A percentile compares a stretch with the other conserved stretches of the same genome.
These are phyloP conservation scores for Eueremaeus valkanovi DNA, from an alignment of 2,888 invertebrate genomes.

Conservation along the genomic window DNA sequence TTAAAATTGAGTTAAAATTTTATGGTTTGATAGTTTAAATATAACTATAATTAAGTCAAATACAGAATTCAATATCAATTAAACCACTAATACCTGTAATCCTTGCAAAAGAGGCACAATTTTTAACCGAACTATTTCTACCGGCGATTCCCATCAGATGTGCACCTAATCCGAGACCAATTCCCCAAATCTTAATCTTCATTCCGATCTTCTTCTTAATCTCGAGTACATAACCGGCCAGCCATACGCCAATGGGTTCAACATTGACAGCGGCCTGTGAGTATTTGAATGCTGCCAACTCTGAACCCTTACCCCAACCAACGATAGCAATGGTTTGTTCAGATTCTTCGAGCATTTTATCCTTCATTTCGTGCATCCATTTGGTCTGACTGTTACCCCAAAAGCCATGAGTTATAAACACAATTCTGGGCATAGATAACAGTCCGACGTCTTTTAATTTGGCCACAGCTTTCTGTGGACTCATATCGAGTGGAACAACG, in stretches of 20 bases:
- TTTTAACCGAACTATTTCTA: constrained; percentile 25
- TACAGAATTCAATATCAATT: not conserved
- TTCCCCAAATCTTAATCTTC: constrained; percentile 39
- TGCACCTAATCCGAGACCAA: constrained; percentile 39
- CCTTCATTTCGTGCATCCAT: constrained; percentile 40
- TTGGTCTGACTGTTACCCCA: constrained; percentile 39
- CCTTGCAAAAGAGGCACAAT: constrained; percentile 34
- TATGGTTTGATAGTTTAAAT: too few species aligned
- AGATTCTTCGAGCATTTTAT: constrained; percentile 36
- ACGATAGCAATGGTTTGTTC: constrained; percentile 39
- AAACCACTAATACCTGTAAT: constrained; percentile 37
- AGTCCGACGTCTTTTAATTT: constrained; percentile 35
- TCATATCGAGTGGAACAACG: constrained; percentile 21
- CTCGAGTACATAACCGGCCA: constrained; percentile 35
- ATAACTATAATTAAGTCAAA: not conserved
- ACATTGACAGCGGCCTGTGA: constrained; percentile 39
- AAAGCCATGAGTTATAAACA: constrained; percentile 40
- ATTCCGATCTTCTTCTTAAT: constrained; percentile 38
- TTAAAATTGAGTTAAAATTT: too few species aligned
- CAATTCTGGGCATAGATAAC: constrained; percentile 28
- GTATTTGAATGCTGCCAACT: constrained; percentile 39
- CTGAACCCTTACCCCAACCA: constrained; percentile 39
- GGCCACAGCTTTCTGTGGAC: constrained; percentile 24
- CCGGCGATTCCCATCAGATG: constrained; percentile 40
- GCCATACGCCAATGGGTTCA: constrained; percentile 32